These are phyloP conservation scores for Parnassius mnemosyne DNA, from an alignment of 2,888 invertebrate genomes.

Conservation along the genomic window DNA sequence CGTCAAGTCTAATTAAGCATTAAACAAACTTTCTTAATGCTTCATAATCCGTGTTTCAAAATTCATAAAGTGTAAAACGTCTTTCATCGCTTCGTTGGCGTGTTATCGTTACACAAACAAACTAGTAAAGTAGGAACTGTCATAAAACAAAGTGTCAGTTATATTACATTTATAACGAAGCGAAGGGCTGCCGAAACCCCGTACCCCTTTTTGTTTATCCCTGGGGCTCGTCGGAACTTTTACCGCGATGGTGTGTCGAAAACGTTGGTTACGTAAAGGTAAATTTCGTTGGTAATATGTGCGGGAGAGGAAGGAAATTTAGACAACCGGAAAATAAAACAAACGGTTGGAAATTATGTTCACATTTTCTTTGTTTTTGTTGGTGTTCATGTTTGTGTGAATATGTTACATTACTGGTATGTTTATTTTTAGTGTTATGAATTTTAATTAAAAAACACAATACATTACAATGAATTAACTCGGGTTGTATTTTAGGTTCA, in stretches of 20 bases:
- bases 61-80: conserved; percentile 40
- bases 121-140: conserved; percentile 67
- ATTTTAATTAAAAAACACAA: no score
- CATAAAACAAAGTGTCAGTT: conserved; percentile 78
- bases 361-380: neutral
- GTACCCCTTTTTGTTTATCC: conserved; percentile 71
- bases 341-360: conserved; percentile 14
- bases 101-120: conserved; percentile 40
- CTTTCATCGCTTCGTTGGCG: conserved; percentile 24
- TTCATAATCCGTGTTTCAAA: conserved; percentile 40
- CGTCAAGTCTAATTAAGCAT: neutral
- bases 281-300: conserved; percentile 21
- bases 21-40: conserved; percentile 9
- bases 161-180: conserved; percentile 77
- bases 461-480: no score
- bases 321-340: conserved; percentile 25
- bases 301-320: conserved; percentile 11
- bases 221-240: conserved; percentile 45
- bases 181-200: conserved; percentile 58
- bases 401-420: no score
- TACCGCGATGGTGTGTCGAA: conserved; percentile 30
- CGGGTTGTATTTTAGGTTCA: no score
- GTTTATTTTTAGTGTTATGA: no score
- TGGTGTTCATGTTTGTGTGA: no score
- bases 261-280: conserved; percentile 19